Evolutionary conservation across 64 coral and sea anemone species (phyloP).

Genomic region (Stylophora pistillata): DNA sequence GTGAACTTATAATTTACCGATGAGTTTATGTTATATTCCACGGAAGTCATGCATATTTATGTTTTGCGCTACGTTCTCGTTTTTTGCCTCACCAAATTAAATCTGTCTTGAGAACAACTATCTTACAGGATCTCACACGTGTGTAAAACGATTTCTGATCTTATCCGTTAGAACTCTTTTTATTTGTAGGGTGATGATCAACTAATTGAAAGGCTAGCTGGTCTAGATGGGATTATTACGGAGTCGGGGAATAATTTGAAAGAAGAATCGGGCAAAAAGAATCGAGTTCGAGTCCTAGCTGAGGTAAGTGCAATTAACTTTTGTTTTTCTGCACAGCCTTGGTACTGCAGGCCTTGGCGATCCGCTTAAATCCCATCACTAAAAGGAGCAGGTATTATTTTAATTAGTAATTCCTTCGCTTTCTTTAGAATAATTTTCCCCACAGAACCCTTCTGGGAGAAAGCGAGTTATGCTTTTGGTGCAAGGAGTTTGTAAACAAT

Average conservation of each 20-base stretch:
- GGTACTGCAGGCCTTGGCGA: not conserved
- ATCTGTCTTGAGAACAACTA: not conserved
- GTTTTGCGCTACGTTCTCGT: not conserved
- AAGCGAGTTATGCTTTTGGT: conserved; percentile 10
- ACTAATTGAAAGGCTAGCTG: conserved; percentile 86
- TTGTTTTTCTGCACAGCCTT: not conserved
- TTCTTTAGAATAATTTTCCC: conserved; percentile 14
- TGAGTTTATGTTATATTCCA: conserved; percentile 32
- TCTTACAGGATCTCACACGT: conserved; percentile 5
- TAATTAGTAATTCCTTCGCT: conserved; percentile 39
- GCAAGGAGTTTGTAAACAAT: conserved; percentile 48
- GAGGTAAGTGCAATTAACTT: conserved; percentile 68
- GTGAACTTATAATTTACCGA: conserved; percentile 40
- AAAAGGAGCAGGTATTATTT: conserved; percentile 21
- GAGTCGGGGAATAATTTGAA: conserved; percentile 71
- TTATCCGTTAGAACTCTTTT: not conserved
- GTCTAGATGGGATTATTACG: conserved; percentile 93
- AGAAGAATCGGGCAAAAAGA: conserved; percentile 63
- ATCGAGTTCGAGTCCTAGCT: conserved; percentile 71
- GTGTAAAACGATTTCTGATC: conserved; percentile 3
- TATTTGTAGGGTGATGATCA: conserved; percentile 90
- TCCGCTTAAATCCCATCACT: conserved; percentile 28
- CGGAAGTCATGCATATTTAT: conserved; percentile 51
- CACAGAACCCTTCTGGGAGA: not conserved
- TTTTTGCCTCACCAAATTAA: not conserved